Evolutionary conservation across 2,888 invertebrate genomes (phyloP).

Genomic region (Andrena minutula): DNA sequence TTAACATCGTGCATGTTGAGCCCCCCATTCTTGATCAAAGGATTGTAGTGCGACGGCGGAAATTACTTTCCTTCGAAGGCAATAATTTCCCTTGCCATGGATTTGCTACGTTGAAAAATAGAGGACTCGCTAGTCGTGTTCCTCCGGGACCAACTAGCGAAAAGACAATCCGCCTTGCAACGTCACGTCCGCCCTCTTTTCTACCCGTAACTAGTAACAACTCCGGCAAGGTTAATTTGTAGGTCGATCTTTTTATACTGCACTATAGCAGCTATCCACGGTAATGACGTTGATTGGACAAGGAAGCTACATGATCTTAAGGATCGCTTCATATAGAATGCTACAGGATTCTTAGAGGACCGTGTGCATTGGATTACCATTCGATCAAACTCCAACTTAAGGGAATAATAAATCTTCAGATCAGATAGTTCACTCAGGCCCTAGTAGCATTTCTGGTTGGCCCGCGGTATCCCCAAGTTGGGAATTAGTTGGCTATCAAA

Average conservation of each 20-base stretch:
- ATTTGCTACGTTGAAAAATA: constrained; percentile 26
- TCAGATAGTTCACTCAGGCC: too few relatives aligned
- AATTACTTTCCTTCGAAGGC: constrained; percentile 1
- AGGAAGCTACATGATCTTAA: background rate
- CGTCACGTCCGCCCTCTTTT: constrained; percentile 31
- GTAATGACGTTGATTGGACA: constrained; percentile 23
- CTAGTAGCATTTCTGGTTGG: too few relatives aligned
- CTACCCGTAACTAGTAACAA: constrained; percentile 23
- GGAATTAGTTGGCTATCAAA: too few relatives aligned
- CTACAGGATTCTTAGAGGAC: background rate
- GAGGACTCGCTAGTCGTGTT: constrained; percentile 7
- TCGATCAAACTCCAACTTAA: background rate
- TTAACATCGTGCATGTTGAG: too few relatives aligned
- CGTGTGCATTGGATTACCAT: too few relatives aligned
- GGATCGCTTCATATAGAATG: background rate
- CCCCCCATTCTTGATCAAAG: background rate
- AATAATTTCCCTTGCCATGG: background rate
- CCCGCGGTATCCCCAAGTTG: too few relatives aligned
- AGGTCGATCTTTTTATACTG: constrained; percentile 13
- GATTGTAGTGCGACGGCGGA: background rate
- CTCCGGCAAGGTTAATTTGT: constrained; percentile 39
- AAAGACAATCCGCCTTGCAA: constrained; percentile 51
- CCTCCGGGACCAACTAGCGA: constrained; percentile 70
- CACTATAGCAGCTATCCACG: background rate
- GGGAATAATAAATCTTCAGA: background rate